Percentiles rank a stretch among this genome's conserved stretches.
Conservation (phyloP, 2,113 vertebrate genomes). For the Heterotilapia buettikoferi region DNA sequence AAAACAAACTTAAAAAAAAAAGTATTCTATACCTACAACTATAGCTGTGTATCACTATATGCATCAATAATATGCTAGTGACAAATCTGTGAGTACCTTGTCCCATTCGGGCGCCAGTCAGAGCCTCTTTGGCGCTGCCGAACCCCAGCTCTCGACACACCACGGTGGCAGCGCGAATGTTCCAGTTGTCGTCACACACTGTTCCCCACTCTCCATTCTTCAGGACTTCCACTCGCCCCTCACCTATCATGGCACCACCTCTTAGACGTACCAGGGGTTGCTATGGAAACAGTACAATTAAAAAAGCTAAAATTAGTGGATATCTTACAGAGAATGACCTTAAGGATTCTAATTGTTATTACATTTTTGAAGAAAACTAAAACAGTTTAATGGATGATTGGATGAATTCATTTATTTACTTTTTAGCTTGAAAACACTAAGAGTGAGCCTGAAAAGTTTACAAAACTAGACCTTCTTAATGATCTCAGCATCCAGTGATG, state of each 20-base stretch:
- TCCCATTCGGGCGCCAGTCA: constrained; percentile 77
- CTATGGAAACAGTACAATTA: constrained; percentile 57
- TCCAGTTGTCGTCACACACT: constrained; percentile 88
- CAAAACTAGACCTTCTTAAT: neutral
- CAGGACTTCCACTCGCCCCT: constrained; percentile 92
- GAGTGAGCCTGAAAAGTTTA: neutral
- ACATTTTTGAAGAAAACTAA: neutral
- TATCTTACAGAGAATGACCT: neutral
- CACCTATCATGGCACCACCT: constrained; percentile 84
- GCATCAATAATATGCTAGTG: neutral
- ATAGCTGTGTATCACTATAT: neutral
- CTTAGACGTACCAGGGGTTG: constrained; percentile 88
- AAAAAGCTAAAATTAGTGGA: neutral
- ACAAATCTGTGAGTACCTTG: constrained; percentile 75
- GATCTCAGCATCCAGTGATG: neutral
- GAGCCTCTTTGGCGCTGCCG: constrained; percentile 87
- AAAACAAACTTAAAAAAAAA: neutral
- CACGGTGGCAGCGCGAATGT: constrained; percentile 82
- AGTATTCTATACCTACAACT: neutral
- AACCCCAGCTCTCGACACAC: constrained; percentile 93
- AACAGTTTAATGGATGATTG: neutral
- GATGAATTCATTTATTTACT: neutral
- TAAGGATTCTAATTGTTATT: neutral
- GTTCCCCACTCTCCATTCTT: constrained; percentile 93
- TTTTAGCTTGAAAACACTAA: neutral